These are phyloP conservation scores for Chouioia cunea DNA, from an alignment of 2,888 invertebrate genomes.

Conservation along the genomic window DNA sequence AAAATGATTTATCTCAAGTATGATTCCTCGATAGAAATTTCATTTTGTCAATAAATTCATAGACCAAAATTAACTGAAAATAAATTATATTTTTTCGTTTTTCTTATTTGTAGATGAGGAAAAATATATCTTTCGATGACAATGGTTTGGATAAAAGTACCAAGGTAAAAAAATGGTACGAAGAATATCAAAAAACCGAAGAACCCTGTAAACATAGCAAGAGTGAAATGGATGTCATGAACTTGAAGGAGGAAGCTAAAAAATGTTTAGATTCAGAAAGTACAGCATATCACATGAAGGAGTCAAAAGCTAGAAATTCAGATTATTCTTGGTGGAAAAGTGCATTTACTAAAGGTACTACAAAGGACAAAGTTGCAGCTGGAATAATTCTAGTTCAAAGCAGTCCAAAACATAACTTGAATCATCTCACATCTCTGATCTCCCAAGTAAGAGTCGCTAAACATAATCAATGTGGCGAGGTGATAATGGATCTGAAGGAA, in stretches of 20 bases:
- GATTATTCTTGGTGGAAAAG: slow-evolving; percentile 84
- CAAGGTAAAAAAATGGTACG: slow-evolving; percentile 74
- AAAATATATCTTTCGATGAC: slow-evolving; percentile 2
- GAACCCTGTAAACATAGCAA: slow-evolving; percentile 57
- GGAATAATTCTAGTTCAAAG: slow-evolving; percentile 85
- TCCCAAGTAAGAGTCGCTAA: slow-evolving; percentile 84
- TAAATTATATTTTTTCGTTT: neutral
- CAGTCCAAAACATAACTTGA: slow-evolving; percentile 83
- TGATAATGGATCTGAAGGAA: slow-evolving; percentile 83
- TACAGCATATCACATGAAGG: slow-evolving; percentile 67
- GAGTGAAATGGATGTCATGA: slow-evolving; percentile 72
- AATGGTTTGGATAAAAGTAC: neutral
- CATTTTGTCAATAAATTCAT: no score
- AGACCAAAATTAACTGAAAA: neutral
- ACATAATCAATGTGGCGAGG: slow-evolving; percentile 78
- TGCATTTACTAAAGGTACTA: slow-evolving; percentile 84
- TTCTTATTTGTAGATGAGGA: slow-evolving; percentile 23
- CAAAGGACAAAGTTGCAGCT: slow-evolving; percentile 88
- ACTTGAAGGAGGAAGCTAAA: slow-evolving; percentile 76
- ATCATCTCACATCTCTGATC: slow-evolving; percentile 78
- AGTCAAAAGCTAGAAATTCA: slow-evolving; percentile 71
- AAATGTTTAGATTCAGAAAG: slow-evolving; percentile 77
- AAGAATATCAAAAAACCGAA: slow-evolving; percentile 67
- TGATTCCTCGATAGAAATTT: no score
- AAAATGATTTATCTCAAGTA: no score